Conservation (phyloP, 1,140 invertebrate genomes). For the Centruroides vittatus region DNA sequence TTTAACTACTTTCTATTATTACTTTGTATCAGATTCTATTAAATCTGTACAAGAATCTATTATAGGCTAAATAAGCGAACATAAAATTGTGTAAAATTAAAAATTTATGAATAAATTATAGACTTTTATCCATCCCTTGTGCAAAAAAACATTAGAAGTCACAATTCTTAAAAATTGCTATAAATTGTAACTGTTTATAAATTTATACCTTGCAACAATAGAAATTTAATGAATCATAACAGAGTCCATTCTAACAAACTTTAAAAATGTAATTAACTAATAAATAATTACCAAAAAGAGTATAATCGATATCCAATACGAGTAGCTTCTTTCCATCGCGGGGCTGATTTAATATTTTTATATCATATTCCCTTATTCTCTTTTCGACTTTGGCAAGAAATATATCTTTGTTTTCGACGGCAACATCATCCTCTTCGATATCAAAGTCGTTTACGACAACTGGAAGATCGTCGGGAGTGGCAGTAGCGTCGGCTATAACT, state of each 20-base stretch:
- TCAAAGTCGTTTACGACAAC: slow-evolving; percentile 71
- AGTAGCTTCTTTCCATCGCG: slow-evolving; percentile 73
- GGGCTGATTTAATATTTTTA: slow-evolving; percentile 64
- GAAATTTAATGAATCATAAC: too few relatives aligned
- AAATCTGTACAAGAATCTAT: too few relatives aligned
- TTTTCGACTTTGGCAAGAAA: slow-evolving; percentile 50
- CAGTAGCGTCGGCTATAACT: slow-evolving; percentile 64
- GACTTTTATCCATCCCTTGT: too few relatives aligned
- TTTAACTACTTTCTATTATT: too few relatives aligned
- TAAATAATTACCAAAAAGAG: slow-evolving; percentile 49
- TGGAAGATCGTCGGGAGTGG: slow-evolving; percentile 55
- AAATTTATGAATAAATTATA: too few relatives aligned
- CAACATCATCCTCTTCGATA: slow-evolving; percentile 57
- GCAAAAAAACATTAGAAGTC: too few relatives aligned
- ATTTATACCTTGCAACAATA: too few relatives aligned
- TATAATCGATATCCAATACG: slow-evolving; percentile 95
- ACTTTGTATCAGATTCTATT: too few relatives aligned
- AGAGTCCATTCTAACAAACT: neutral
- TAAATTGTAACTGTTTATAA: too few relatives aligned
- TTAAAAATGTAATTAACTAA: slow-evolving; percentile 7
- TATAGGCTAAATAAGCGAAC: too few relatives aligned
- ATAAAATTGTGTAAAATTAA: too few relatives aligned
- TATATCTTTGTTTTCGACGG: slow-evolving; percentile 60
- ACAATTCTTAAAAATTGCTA: too few relatives aligned
- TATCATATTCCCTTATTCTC: slow-evolving; percentile 69